A percentile compares a stretch with the other conserved stretches of the same genome.
Conservation (phyloP, 1,140 invertebrate genomes). For the Leguminivora glycinivorella region DNA sequence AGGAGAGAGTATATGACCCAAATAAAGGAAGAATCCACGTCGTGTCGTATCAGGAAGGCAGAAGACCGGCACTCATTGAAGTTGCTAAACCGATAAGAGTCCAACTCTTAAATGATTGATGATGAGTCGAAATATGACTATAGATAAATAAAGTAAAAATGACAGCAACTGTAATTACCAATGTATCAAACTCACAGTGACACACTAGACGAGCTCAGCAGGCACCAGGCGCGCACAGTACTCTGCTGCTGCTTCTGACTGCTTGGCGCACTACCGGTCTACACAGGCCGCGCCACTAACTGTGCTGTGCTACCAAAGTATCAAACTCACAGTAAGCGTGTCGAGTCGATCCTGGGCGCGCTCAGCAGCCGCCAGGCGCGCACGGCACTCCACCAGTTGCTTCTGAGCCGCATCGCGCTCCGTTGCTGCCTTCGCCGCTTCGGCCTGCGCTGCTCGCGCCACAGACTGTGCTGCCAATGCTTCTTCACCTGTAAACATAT, state of each 20-base stretch:
- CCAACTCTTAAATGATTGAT: too few relatives aligned
- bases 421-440: constrained; percentile 53
- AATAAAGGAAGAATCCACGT: too few relatives aligned
- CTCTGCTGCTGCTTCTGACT: constrained; percentile 58
- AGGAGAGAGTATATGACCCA: too few relatives aligned
- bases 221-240: constrained; percentile 53
- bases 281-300: constrained; percentile 55
- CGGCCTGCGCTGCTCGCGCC: constrained; percentile 67
- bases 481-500: constrained; percentile 62
- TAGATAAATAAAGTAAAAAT: too few relatives aligned
- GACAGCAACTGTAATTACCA: too few relatives aligned
- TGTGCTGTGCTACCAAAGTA: constrained; percentile 56
- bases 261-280: too few relatives aligned
- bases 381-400: constrained; percentile 54
- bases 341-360: constrained; percentile 71
- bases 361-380: constrained; percentile 59
- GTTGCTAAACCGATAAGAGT: too few relatives aligned
- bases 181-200: too few relatives aligned
- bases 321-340: constrained; percentile 54
- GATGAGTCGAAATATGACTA: too few relatives aligned
- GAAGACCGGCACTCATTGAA: too few relatives aligned
- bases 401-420: constrained; percentile 59
- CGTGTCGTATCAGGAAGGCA: too few relatives aligned
- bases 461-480: constrained; percentile 79
- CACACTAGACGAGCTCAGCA: too few relatives aligned